Percentiles rank a stretch among this genome's conserved stretches.
These are phyloP conservation scores for Plemyria rubiginata DNA, from an alignment of 2,888 invertebrate species.

Conservation along the genomic window DNA sequence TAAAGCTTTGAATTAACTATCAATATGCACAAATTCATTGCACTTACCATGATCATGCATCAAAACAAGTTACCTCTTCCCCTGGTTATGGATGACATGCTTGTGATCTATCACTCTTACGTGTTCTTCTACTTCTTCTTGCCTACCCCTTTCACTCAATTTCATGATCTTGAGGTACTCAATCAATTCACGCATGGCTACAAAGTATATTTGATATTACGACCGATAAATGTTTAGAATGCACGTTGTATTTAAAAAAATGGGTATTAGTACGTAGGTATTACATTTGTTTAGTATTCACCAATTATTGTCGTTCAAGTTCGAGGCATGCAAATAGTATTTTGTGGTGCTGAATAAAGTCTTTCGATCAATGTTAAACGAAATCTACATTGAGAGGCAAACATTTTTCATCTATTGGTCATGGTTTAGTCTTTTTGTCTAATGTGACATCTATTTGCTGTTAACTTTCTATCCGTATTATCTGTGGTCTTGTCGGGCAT, in stretches of 20 bases:
- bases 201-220: slow-evolving; percentile 68
- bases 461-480: slow-evolving; percentile 64
- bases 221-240: slow-evolving; percentile 79
- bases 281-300: slow-evolving; percentile 70
- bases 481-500: slow-evolving; percentile 82
- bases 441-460: slow-evolving; percentile 37
- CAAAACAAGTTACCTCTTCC: slow-evolving; percentile 62
- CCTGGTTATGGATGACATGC: slow-evolving; percentile 58
- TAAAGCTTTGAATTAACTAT: slow-evolving; percentile 58
- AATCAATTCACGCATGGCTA: slow-evolving; percentile 78
- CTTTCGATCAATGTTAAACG: slow-evolving; percentile 44
- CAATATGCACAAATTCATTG: slow-evolving; percentile 67
- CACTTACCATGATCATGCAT: slow-evolving; percentile 73
- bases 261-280: slow-evolving; percentile 62
- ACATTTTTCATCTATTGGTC: slow-evolving; percentile 22
- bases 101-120: slow-evolving; percentile 62
- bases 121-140: slow-evolving; percentile 66
- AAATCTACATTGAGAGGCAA: slow-evolving; percentile 34
- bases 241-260: slow-evolving; percentile 78
- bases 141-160: slow-evolving; percentile 59
- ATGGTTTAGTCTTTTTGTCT: slow-evolving; percentile 29
- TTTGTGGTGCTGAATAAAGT: slow-evolving; percentile 56
- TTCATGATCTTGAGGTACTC: slow-evolving; percentile 63
- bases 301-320: slow-evolving; percentile 65
- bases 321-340: slow-evolving; percentile 68